These are phyloP conservation scores for Amniataba percoides DNA, from an alignment of 2,797 vertebrate genomes.

Conservation along the genomic window DNA sequence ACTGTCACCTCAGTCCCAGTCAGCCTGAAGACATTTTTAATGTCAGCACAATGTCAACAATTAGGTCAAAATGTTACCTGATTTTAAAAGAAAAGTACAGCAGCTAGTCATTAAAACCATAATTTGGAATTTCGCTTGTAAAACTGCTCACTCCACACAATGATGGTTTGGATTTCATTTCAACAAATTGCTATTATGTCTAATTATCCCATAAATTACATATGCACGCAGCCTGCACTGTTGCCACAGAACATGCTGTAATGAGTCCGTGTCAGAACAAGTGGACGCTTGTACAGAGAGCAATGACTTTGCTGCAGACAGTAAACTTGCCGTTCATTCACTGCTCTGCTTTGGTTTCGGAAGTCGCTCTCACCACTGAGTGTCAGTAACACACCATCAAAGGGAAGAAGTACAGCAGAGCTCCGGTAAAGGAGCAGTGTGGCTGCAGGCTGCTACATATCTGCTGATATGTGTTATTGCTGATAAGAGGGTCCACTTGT, in stretches of 20 bases:
- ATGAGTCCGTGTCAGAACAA: slow-evolving; percentile 31
- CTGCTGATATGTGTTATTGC: slow-evolving; percentile 19
- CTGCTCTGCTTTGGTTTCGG: slow-evolving; percentile 26
- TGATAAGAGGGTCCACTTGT: slow-evolving; percentile 19
- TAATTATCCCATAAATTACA: slow-evolving; percentile 19
- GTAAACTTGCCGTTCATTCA: slow-evolving; percentile 26
- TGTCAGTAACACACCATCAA: slow-evolving; percentile 67
- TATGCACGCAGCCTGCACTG: background rate
- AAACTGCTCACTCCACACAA: slow-evolving; percentile 22
- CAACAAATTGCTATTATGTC: slow-evolving; percentile 30
- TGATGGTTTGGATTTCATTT: slow-evolving; percentile 23
- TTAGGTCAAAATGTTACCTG: background rate
- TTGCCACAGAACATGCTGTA: slow-evolving; percentile 14
- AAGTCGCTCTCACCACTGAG: slow-evolving; percentile 68
- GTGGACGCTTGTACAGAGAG: background rate
- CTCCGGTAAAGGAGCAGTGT: background rate
- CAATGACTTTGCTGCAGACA: background rate
- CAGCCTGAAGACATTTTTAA: background rate
- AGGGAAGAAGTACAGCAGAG: slow-evolving; percentile 20
- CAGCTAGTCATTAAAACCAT: background rate
- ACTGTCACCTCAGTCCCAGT: background rate
- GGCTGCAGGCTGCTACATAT: slow-evolving; percentile 31
- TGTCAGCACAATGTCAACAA: background rate
- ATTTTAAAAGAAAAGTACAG: background rate
- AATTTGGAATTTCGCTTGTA: slow-evolving; percentile 16